Percentiles rank a stretch among this genome's conserved stretches.
Evolutionary conservation across 1,140 invertebrate genomes (phyloP).

Genomic region (Tribolium madens): DNA sequence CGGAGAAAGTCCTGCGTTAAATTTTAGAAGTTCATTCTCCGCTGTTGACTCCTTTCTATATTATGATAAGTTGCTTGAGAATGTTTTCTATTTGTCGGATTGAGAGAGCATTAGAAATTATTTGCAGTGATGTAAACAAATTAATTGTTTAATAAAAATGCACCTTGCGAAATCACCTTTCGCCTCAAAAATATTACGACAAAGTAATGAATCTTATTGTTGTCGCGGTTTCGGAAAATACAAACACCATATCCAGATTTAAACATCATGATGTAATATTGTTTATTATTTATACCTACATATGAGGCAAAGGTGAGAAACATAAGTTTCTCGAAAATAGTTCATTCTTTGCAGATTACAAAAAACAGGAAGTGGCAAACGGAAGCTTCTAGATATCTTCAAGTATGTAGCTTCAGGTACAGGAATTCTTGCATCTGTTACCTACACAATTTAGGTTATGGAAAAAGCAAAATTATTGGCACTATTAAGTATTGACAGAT

Average conservation of each 20-base stretch:
- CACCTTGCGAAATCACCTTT: conserved; percentile 16
- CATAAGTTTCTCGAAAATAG: neutral
- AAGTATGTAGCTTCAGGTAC: neutral
- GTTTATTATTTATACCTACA: neutral
- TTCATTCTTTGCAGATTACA: neutral
- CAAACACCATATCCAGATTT: neutral
- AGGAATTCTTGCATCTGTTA: neutral
- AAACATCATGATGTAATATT: conserved; percentile 3
- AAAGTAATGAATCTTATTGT: conserved; percentile 14
- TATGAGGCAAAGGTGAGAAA: neutral
- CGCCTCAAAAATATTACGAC: conserved; percentile 19
- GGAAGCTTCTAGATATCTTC: neutral
- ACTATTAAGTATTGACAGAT: conserved; percentile 2
- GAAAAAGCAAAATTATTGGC: conserved; percentile 3
- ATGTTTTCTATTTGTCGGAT: conserved; percentile 26
- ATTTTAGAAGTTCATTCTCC: conserved; percentile 34
- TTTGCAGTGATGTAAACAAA: conserved; percentile 36
- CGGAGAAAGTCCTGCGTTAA: conserved; percentile 31
- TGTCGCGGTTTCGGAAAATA: neutral
- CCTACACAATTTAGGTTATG: neutral
- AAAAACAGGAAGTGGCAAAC: neutral
- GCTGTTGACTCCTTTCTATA: conserved; percentile 23
- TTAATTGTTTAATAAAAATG: conserved; percentile 38
- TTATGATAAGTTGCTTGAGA: conserved; percentile 27
- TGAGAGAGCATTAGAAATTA: conserved; percentile 30